Percentiles rank a stretch among this genome's conserved stretches.
phyloP scores from a whole-genome alignment of 2,113 vertebrate species.

The Antechinus stuartii region DNA sequence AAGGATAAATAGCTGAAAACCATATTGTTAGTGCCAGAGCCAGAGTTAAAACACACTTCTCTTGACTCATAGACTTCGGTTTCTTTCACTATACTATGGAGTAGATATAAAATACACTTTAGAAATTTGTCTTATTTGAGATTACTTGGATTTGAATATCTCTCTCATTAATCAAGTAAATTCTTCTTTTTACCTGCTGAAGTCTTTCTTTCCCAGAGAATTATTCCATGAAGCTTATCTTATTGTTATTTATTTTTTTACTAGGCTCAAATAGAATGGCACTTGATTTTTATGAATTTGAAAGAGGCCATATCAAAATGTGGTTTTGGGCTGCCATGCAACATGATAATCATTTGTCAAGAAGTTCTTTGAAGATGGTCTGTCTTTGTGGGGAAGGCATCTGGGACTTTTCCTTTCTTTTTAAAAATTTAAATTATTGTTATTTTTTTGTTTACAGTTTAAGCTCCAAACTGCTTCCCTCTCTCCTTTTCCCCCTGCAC shows the following conservation, averaged over 20 bases:
- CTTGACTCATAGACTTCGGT: not conserved
- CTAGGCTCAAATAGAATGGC: not conserved
- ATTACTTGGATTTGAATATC: not conserved
- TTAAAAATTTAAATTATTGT: too few species aligned
- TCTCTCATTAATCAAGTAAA: not conserved
- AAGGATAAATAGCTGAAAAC: not conserved
- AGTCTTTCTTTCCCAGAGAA: not conserved
- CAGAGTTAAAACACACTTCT: not conserved
- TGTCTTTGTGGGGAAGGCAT: not conserved
- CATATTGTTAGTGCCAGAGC: not conserved
- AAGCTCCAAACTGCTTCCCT: too few species aligned
- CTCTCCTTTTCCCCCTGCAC: too few species aligned
- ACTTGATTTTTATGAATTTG: not conserved
- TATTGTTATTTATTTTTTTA: not conserved
- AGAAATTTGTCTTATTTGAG: not conserved
- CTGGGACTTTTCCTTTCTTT: not conserved
- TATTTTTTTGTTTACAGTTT: too few species aligned
- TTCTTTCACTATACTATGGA: not conserved
- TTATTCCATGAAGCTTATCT: not conserved
- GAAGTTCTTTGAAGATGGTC: not conserved
- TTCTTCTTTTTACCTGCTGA: not conserved
- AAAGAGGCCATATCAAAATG: not conserved
- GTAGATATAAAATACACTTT: not conserved
- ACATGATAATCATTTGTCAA: not conserved
- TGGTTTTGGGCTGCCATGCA: not conserved